Evolutionary conservation across 2,113 vertebrate genomes (phyloP).

Genomic region (Hucho hucho): DNA sequence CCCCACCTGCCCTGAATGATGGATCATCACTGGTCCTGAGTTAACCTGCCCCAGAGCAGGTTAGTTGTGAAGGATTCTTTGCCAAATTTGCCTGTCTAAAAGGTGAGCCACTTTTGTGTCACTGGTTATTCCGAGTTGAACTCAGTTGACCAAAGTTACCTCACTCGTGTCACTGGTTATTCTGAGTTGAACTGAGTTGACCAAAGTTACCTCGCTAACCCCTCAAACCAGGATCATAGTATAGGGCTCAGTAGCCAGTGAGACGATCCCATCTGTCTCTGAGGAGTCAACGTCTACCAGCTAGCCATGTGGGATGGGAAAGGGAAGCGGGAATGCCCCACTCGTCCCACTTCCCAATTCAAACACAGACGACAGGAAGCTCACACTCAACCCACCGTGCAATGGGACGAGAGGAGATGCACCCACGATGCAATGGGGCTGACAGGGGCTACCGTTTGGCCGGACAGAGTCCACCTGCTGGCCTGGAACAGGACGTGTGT

Average conservation of each 20-base stretch:
- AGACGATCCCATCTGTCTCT: slow-evolving; percentile 56
- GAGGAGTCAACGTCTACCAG: slow-evolving; percentile 59
- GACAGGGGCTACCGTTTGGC: slow-evolving; percentile 47
- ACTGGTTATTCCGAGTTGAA: not conserved
- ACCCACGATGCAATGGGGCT: slow-evolving; percentile 27
- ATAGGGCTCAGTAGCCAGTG: slow-evolving; percentile 45
- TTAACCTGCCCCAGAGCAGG: not conserved
- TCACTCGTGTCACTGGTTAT: not conserved
- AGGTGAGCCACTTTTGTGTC: not conserved
- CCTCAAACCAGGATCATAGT: no score
- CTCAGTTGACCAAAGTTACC: not conserved
- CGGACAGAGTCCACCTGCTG: slow-evolving; percentile 55
- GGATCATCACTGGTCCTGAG: no score
- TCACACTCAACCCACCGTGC: slow-evolving; percentile 38
- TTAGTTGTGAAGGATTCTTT: not conserved
- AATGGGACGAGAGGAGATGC: not conserved
- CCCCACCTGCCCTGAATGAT: no score
- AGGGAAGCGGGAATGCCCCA: slow-evolving; percentile 13
- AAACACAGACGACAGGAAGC: slow-evolving; percentile 45
- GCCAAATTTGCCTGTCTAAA: not conserved
- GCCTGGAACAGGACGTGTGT: not conserved
- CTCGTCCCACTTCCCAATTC: not conserved
- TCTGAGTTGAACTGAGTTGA: not conserved
- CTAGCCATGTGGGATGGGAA: slow-evolving; percentile 39
- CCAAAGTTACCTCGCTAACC: no score